These are phyloP conservation scores for Lasioglossum malachurum DNA, from an alignment of 2,888 invertebrate species.

Conservation along the genomic window DNA sequence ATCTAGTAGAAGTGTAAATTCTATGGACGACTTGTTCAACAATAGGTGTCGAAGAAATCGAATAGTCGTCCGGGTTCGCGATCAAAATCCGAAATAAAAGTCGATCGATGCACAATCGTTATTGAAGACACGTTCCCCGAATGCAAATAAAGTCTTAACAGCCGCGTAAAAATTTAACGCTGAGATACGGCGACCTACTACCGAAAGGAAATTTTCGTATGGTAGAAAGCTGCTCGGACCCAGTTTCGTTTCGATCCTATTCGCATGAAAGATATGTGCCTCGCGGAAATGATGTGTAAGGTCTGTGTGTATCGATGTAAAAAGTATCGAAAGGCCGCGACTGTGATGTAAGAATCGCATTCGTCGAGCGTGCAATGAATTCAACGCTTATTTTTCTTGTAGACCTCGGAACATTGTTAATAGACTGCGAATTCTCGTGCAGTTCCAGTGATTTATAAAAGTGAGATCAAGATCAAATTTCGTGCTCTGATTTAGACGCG, in stretches of 20 bases:
- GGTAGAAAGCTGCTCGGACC: conserved; percentile 59
- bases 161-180: conserved; percentile 41
- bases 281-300: conserved; percentile 46
- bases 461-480: conserved; percentile 4
- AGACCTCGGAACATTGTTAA: background rate
- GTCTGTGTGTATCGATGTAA: conserved; percentile 21
- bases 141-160: conserved; percentile 39
- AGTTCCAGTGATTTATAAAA: background rate
- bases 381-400: conserved; percentile 25
- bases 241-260: conserved; percentile 44
- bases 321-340: conserved; percentile 47
- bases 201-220: conserved; percentile 58
- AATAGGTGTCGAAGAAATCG: background rate
- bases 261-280: conserved; percentile 28
- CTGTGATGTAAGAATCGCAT: conserved; percentile 57
- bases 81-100: background rate
- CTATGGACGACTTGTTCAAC: background rate
- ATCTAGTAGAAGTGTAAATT: background rate
- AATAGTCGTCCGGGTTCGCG: background rate
- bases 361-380: conserved; percentile 47
- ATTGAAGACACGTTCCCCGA: conserved; percentile 38
- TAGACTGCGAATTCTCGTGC: background rate
- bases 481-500: background rate
- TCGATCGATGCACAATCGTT: conserved; percentile 4
- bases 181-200: conserved; percentile 57